phyloP scores from a whole-genome alignment of 2,888 invertebrate species.

The Lepas anatifera region DNA sequence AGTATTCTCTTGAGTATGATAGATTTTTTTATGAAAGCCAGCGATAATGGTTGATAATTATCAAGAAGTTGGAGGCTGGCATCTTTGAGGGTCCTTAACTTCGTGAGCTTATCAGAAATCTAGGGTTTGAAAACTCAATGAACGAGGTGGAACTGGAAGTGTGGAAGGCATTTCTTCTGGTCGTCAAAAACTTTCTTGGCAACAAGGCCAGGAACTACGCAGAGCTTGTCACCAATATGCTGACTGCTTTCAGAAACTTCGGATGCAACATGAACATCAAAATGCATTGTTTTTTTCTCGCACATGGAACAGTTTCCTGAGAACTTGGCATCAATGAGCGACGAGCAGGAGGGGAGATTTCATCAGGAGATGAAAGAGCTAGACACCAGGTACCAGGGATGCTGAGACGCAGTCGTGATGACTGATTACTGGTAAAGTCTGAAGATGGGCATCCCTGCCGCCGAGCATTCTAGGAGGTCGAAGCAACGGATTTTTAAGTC shows the following conservation, averaged over 20 bases:
- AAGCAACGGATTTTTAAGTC: no score
- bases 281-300: constrained; percentile 15
- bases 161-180: constrained; percentile 18
- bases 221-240: constrained; percentile 18
- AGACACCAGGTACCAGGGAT: constrained; percentile 15
- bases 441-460: constrained; percentile 13
- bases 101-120: constrained; percentile 12
- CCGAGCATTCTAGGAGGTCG: background rate
- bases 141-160: constrained; percentile 17
- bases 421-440: constrained; percentile 14
- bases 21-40: no score
- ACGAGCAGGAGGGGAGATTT: constrained; percentile 15
- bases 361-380: background rate
- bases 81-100: constrained; percentile 17
- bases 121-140: constrained; percentile 19
- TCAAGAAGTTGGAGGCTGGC: constrained; percentile 3
- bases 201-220: constrained; percentile 5
- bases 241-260: constrained; percentile 16
- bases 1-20: no score
- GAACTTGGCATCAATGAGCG: no score
- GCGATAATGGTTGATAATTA: background rate
- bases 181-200: constrained; percentile 16
- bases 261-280: constrained; percentile 14
- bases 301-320: constrained; percentile 14
- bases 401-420: background rate